phyloP scores from a whole-genome alignment of 1,140 invertebrate species.

The Ditylenchus dipsaci region DNA sequence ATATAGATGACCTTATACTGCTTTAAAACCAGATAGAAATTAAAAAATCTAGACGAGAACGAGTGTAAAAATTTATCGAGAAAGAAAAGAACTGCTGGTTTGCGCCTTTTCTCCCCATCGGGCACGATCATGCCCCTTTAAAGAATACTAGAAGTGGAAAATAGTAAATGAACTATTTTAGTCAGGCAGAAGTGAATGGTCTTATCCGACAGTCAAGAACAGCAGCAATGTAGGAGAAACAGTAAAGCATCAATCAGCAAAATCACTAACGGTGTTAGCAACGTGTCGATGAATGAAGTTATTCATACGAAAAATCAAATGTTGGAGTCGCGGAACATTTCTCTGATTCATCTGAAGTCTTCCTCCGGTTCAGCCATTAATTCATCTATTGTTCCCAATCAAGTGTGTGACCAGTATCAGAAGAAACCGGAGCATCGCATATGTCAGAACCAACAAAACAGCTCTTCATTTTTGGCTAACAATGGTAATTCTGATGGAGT shows the following conservation, averaged over 20 bases:
- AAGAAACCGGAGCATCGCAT: neutral
- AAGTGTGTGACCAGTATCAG: neutral
- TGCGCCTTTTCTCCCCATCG: no score
- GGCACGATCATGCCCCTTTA: no score
- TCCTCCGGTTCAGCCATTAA: neutral
- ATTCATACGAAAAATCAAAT: neutral
- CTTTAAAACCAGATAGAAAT: no score
- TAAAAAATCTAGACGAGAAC: no score
- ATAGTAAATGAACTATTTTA: no score
- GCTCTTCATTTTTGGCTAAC: neutral
- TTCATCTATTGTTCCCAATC: neutral
- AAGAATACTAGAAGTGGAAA: no score
- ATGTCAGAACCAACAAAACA: neutral
- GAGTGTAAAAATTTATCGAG: no score
- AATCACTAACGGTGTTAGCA: neutral
- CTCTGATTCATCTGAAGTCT: neutral
- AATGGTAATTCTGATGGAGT: conserved; percentile 1
- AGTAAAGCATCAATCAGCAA: neutral
- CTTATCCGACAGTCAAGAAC: conserved; percentile 51
- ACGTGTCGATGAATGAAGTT: neutral
- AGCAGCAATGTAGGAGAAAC: conserved; percentile 10
- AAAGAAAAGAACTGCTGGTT: no score
- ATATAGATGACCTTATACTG: no score
- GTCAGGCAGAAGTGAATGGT: conserved; percentile 36
- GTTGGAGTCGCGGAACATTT: neutral